Evolutionary conservation across 2,888 invertebrate genomes (phyloP), one percentile per base, ranked within the genome.

Genomic region (Zeuzera pyrina): DNA sequence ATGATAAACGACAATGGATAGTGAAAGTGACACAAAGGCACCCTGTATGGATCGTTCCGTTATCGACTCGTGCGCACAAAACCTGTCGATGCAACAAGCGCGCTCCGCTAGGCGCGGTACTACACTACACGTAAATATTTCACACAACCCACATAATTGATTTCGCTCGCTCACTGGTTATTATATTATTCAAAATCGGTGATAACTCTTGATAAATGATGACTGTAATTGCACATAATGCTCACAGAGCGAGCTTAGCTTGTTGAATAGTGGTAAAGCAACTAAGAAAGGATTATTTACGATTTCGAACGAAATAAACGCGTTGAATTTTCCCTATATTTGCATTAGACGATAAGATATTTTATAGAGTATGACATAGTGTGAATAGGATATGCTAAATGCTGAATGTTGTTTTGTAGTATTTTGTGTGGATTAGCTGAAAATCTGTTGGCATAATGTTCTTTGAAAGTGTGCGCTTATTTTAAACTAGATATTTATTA

Each of bases 201-300:
- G 56, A 62, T 70, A 71, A 61, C 44, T 61, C 53, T 44, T 61
- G 57, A 65, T 54, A 58, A 60, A 64, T 46, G 57, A 46, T 34
- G 57, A 56, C 64, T 47, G 51, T 64, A 54, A 67, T 59, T 46
- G 57, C 49, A 42, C 45, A 56, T 63, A 68, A 67, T 58, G 49
- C 49, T 38, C 39, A 36, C 37, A 43, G 35, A 39, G 25, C 35
- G 8, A 12, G 32, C 29, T 31, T 30, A 25, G 32, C 26, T 29
- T 37, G 38, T 35, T 38, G 35, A 36, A 30, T 34, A 34, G 36
- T 36, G 19, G 32, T 30, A 36, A 15, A 34, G 29, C 31, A 31
- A 29, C 31, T 31, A 35, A 38, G 35, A 38, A 31, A 21, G 29
- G n/a, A n/a, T 27, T 38, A 38, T 38, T 35, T 38, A 38, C 29